Conservation (phyloP, 2,113 vertebrate genomes). For the Apteryx owenii region DNA sequence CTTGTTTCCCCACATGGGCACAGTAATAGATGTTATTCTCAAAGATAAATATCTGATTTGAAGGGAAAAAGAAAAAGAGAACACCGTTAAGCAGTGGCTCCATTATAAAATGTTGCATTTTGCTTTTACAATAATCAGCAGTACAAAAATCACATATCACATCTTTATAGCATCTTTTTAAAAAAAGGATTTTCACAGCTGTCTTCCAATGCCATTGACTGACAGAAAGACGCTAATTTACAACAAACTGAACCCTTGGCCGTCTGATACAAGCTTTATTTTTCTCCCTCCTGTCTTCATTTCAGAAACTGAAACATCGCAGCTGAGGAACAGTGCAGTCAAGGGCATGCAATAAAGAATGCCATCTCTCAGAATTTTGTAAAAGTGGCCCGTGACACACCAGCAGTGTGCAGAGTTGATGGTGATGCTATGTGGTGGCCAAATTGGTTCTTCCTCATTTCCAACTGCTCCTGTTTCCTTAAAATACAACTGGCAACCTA, state of each 20-base stretch:
- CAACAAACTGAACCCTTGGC: neutral
- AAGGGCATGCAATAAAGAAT: neutral
- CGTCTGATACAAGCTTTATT: neutral
- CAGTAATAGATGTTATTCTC: conserved; percentile 99
- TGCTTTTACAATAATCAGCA: conserved; percentile 10
- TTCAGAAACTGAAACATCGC: neutral
- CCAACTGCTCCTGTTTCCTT: neutral
- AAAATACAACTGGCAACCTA: neutral
- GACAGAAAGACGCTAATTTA: conserved; percentile 39
- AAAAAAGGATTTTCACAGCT: neutral
- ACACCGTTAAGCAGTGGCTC: conserved; percentile 11
- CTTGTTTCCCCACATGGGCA: conserved; percentile 91
- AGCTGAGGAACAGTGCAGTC: neutral
- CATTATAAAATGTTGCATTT: neutral
- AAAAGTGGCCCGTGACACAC: neutral
- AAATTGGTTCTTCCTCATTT: neutral
- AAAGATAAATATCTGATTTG: conserved; percentile 93
- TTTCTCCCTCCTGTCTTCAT: neutral
- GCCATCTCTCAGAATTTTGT: neutral
- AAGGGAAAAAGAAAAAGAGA: conserved; percentile 50
- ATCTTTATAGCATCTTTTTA: neutral
- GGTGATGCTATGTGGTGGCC: neutral
- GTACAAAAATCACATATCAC: neutral
- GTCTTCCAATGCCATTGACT: neutral
- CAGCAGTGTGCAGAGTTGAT: neutral